Evolutionary conservation across 2,113 vertebrate species (phyloP).

Genomic region (Craseonycteris thonglongyai): DNA sequence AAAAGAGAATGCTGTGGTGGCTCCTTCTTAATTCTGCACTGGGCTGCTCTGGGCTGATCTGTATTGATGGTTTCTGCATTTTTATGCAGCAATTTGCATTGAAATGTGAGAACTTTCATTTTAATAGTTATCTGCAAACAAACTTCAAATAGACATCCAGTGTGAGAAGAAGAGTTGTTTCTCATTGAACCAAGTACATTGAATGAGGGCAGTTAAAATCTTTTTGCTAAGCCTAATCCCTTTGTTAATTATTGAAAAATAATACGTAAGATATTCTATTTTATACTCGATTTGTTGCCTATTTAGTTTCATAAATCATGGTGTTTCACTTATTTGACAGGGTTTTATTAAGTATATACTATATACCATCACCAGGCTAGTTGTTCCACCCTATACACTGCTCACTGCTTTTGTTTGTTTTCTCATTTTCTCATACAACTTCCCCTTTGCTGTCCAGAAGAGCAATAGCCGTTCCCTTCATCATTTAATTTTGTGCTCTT

Average conservation of each 20-base stretch:
- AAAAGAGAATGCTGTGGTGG: slow-evolving; percentile 31
- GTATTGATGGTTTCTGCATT: slow-evolving; percentile 36
- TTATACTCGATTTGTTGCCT: not conserved
- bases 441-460: not conserved
- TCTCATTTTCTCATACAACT: not conserved
- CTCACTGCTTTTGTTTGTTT: not conserved
- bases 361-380: not conserved
- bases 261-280: not conserved
- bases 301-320: not conserved
- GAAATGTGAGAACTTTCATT: slow-evolving; percentile 48
- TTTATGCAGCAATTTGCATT: slow-evolving; percentile 48
- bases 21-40: slow-evolving; percentile 47
- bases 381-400: not conserved
- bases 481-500: not conserved
- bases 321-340: not conserved
- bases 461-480: not conserved
- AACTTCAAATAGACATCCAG: slow-evolving; percentile 3
- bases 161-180: not conserved
- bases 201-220: slow-evolving; percentile 13
- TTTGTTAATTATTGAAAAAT: not conserved
- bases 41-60: slow-evolving; percentile 44
- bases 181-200: not conserved
- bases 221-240: not conserved
- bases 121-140: not conserved
- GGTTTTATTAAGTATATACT: not conserved